Conservation (phyloP, 2,888 invertebrate species). For the Drymonia ruficornis region DNA sequence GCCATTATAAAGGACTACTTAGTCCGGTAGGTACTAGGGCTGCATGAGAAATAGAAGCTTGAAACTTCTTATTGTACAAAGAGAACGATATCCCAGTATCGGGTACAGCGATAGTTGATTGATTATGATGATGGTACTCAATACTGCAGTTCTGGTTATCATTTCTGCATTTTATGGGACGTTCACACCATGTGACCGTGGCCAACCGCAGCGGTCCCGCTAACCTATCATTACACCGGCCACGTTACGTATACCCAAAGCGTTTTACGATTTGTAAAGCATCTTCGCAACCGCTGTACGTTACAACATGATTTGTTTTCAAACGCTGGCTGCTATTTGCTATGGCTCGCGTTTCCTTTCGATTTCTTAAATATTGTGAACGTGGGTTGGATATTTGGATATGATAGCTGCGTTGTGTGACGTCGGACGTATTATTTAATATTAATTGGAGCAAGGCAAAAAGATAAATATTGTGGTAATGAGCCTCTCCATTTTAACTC, state of each 20-base stretch:
- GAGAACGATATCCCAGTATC: neutral
- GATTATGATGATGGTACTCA: conserved; percentile 5
- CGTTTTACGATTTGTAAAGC: conserved; percentile 44
- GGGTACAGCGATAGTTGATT: neutral
- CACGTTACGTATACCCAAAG: conserved; percentile 40
- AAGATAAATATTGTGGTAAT: too few relatives aligned
- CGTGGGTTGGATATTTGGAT: neutral
- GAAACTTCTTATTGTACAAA: neutral
- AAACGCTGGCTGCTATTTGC: conserved; percentile 17
- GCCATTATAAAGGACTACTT: too few relatives aligned
- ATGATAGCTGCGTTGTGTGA: neutral
- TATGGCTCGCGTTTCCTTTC: conserved; percentile 31
- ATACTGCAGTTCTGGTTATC: too few relatives aligned
- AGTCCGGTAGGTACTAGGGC: too few relatives aligned
- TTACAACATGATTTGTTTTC: conserved; percentile 33
- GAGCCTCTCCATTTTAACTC: too few relatives aligned
- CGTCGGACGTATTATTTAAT: neutral
- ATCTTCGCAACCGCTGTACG: conserved; percentile 30
- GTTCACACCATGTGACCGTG: conserved; percentile 1
- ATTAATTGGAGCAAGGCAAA: neutral
- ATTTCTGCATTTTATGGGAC: too few relatives aligned
- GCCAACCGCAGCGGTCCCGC: conserved; percentile 35
- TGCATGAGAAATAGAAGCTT: too few relatives aligned
- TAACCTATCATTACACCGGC: conserved; percentile 30
- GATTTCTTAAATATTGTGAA: conserved; percentile 7